Conservation (phyloP, 2,113 vertebrate species). For the Fregetta grallaria region DNA sequence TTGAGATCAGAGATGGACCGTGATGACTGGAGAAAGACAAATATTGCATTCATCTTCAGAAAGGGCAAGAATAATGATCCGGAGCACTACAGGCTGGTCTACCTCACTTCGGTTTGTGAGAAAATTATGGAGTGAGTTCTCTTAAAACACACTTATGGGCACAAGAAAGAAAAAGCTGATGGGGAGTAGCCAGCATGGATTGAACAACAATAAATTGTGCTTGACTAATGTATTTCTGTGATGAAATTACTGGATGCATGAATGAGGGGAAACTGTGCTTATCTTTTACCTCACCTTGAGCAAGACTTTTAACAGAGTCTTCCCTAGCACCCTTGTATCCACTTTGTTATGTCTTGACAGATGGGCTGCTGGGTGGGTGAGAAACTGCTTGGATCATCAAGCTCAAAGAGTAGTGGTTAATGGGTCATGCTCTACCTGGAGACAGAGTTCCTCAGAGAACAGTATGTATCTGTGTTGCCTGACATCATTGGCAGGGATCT, state of each 20-base stretch:
- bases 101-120: neutral
- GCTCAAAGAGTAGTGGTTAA: neutral
- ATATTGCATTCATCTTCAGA: neutral
- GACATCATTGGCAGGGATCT: neutral
- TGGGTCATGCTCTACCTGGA: neutral
- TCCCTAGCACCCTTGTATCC: neutral
- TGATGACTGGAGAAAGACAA: neutral
- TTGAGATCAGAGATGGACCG: neutral
- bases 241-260: neutral
- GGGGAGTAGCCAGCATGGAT: neutral
- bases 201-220: neutral
- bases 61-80: neutral
- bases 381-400: neutral
- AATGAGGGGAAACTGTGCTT: neutral
- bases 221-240: neutral
- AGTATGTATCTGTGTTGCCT: neutral
- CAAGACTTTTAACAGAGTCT: neutral
- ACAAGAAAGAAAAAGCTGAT: neutral
- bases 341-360: neutral
- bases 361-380: neutral
- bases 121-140: neutral
- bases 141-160: neutral
- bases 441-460: neutral
- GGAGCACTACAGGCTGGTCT: neutral
- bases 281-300: neutral